Conservation (phyloP, 2,113 vertebrate species). For the Laticauda laticaudata region DNA sequence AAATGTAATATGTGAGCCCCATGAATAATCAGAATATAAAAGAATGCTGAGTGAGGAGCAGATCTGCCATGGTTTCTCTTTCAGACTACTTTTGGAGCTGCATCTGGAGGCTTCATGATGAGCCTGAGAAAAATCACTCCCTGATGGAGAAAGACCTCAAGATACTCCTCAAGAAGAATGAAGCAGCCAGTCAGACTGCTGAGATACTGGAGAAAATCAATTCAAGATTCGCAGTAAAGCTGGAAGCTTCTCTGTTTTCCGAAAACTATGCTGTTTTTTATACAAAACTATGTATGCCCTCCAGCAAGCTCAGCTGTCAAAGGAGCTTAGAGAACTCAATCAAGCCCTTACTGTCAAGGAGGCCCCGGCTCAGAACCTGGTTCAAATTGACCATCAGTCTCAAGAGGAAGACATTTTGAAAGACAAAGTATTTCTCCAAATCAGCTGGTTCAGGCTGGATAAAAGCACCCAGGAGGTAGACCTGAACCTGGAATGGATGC, state of each 20-base stretch:
- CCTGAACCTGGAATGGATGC: background rate
- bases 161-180: background rate
- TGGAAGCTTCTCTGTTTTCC: background rate
- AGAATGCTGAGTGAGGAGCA: background rate
- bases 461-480: background rate
- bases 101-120: background rate
- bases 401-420: background rate
- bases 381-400: background rate
- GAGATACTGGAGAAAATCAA: background rate
- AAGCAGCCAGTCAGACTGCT: background rate
- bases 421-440: background rate
- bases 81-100: background rate
- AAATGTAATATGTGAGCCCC: conserved; percentile 48
- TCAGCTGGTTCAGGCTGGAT: background rate
- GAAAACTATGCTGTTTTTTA: background rate
- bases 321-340: background rate
- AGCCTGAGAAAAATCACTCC: background rate
- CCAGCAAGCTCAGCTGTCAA: background rate
- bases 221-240: background rate
- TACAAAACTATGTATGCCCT: background rate
- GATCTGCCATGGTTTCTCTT: background rate
- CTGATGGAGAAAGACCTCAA: background rate
- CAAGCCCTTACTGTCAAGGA: background rate
- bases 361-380: background rate
- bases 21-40: conserved; percentile 60